Conservation (phyloP, 1,140 invertebrate species). For the Oppia nitens region DNA sequence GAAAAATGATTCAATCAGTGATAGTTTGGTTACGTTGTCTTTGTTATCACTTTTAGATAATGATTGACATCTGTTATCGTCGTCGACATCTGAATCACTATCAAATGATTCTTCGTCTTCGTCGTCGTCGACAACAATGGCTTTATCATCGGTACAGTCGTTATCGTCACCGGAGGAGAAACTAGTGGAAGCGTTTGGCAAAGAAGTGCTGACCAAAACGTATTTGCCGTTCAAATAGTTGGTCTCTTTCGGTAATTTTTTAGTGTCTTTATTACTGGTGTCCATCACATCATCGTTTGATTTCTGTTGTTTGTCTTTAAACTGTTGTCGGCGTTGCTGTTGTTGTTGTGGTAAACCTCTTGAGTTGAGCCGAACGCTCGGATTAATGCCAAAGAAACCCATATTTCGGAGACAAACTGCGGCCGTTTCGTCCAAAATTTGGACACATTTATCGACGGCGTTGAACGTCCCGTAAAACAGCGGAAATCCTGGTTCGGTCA, state of each 20-base stretch:
- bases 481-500: slow-evolving; percentile 5
- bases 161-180: neutral
- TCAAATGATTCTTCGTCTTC: neutral
- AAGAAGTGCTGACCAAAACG: neutral
- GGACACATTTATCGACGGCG: neutral
- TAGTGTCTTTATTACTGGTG: neutral
- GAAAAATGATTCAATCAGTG: slow-evolving; percentile 7
- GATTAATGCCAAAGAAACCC: slow-evolving; percentile 13
- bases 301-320: neutral
- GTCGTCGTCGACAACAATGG: too few relatives aligned
- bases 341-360: neutral
- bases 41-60: slow-evolving; percentile 1
- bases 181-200: neutral
- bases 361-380: neutral
- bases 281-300: neutral
- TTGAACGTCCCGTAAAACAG: slow-evolving; percentile 1
- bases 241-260: neutral
- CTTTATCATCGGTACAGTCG: neutral
- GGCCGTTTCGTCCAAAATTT: neutral
- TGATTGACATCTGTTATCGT: too few relatives aligned
- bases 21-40: slow-evolving; percentile 9
- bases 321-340: neutral
- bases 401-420: slow-evolving; percentile 4
- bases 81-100: neutral
- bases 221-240: neutral